Evolutionary conservation across 2,113 vertebrate genomes (phyloP).

Genomic region (Dicentrarchus labrax): DNA sequence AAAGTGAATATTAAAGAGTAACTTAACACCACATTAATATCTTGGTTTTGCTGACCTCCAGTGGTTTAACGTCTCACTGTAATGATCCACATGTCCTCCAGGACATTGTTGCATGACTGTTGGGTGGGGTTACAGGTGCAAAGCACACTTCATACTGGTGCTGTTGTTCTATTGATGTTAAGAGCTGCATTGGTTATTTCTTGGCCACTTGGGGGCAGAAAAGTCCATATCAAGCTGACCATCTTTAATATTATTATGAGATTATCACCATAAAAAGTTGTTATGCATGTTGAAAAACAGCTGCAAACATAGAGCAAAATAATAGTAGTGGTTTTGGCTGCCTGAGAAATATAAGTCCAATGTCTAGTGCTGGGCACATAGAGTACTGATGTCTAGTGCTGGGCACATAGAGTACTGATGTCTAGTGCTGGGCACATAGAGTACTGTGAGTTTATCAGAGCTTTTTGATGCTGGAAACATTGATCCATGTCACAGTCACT

Average conservation of each 20-base stretch:
- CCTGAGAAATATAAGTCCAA: too few relatives aligned
- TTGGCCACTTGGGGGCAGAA: not conserved
- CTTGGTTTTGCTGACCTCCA: not conserved
- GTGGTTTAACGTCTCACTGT: not conserved
- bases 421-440: not conserved
- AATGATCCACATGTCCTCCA: not conserved
- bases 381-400: not conserved
- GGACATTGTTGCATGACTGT: not conserved
- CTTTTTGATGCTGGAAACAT: not conserved
- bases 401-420: not conserved
- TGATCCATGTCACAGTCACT: not conserved
- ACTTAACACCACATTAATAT: not conserved
- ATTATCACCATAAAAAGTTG: too few relatives aligned
- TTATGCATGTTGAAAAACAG: too few relatives aligned
- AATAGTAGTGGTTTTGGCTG: too few relatives aligned
- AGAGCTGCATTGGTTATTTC: not conserved
- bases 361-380: too few relatives aligned
- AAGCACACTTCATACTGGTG: not conserved
- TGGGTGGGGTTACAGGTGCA: not conserved
- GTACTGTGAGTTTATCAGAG: not conserved
- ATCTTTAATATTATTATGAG: too few relatives aligned
- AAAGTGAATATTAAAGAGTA: constrained; percentile 6
- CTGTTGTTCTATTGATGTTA: not conserved
- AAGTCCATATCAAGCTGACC: not conserved
- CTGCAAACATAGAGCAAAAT: too few relatives aligned